A percentile compares a stretch with the other conserved stretches of the same genome.
Conservation (phyloP, 1,140 invertebrate genomes). For the Heliothis virescens region DNA sequence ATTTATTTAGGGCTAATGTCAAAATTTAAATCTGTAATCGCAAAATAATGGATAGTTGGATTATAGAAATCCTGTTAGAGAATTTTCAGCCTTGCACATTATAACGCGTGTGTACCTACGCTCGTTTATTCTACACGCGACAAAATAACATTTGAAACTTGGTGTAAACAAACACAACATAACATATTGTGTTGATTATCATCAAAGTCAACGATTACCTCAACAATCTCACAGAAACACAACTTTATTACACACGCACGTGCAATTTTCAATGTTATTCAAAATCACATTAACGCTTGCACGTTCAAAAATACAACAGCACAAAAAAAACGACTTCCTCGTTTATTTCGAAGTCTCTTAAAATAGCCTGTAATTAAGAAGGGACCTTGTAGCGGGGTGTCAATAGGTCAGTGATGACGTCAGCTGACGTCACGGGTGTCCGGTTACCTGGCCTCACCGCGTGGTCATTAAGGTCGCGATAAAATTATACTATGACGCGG, state of each 20-base stretch:
- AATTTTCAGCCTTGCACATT: too few relatives aligned
- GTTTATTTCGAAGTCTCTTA: constrained; percentile 11
- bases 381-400: constrained; percentile 39
- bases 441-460: constrained; percentile 74
- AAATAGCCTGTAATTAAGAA: constrained; percentile 28
- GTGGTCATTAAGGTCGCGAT: constrained; percentile 79
- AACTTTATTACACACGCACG: too few relatives aligned
- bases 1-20: too few relatives aligned
- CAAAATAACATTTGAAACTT: not conserved
- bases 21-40: too few relatives aligned
- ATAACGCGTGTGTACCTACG: too few relatives aligned
- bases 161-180: not conserved
- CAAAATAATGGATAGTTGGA: too few relatives aligned
- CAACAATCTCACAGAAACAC: not conserved
- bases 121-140: too few relatives aligned
- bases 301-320: constrained; percentile 16
- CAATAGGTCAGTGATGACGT: constrained; percentile 62
- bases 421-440: constrained; percentile 76
- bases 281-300: too few relatives aligned
- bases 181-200: constrained; percentile 2
- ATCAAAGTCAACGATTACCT: constrained; percentile 20
- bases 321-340: not conserved
- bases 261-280: too few relatives aligned
- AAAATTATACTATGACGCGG: constrained; percentile 81
- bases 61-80: too few relatives aligned